Evolutionary conservation across 2,797 vertebrate genomes (phyloP).

Genomic region (Helarctos malayanus): DNA sequence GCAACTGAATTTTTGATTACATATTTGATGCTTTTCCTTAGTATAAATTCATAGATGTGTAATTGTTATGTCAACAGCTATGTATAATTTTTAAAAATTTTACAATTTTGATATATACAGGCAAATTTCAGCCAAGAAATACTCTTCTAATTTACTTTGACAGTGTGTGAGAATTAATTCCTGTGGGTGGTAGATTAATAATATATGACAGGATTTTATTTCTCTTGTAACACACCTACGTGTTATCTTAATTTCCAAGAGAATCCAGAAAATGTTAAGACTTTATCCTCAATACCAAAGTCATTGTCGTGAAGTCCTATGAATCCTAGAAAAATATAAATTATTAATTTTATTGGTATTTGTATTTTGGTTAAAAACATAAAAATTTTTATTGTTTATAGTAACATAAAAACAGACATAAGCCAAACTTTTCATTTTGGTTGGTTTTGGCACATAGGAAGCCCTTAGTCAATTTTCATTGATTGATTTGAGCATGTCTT

Average conservation of each 20-base stretch:
- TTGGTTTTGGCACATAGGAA: neutral
- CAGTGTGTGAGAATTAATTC: neutral
- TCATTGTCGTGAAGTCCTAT: neutral
- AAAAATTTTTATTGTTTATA: neutral
- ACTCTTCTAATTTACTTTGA: constrained; percentile 8
- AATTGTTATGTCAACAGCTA: neutral
- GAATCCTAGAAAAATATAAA: neutral
- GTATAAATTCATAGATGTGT: constrained; percentile 8
- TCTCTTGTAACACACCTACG: neutral
- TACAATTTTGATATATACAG: neutral
- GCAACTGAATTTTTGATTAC: neutral
- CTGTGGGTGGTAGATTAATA: neutral
- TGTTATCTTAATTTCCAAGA: neutral
- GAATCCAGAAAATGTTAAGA: neutral
- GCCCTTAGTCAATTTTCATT: neutral
- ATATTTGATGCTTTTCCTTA: neutral
- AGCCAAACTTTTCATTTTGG: neutral
- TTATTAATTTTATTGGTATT: neutral
- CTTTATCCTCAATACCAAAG: neutral
- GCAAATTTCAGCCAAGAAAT: neutral
- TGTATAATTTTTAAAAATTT: neutral
- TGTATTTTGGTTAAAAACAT: constrained; percentile 20
- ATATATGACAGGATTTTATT: neutral
- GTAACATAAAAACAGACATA: neutral
- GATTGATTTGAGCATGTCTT: neutral